These are phyloP conservation scores for Caenorhabditis sp. DNA, from an alignment of 2,888 invertebrate species.

Conservation along the genomic window DNA sequence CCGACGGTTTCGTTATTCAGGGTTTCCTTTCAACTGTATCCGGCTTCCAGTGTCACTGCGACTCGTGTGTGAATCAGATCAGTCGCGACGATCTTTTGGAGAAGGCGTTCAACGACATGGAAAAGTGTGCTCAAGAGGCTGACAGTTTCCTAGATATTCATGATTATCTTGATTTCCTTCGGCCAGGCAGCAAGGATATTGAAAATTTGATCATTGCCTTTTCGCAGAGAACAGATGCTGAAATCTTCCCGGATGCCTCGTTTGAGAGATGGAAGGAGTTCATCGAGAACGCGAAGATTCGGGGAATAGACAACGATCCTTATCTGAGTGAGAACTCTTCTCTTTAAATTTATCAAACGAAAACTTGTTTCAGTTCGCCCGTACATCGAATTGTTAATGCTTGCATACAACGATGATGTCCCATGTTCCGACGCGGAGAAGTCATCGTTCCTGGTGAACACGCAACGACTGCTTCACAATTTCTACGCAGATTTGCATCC, in stretches of 20 bases:
- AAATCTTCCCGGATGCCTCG: slow-evolving; percentile 8
- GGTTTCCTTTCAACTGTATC: slow-evolving; percentile 42
- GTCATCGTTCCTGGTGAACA: slow-evolving; percentile 1
- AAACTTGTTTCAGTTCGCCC: slow-evolving; percentile 59
- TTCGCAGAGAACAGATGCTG: background rate
- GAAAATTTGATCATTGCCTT: slow-evolving; percentile 38
- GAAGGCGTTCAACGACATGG: slow-evolving; percentile 12
- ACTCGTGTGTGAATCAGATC: slow-evolving; percentile 12
- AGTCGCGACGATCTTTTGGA: slow-evolving; percentile 8
- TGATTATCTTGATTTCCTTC: slow-evolving; percentile 7
- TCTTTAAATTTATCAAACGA: background rate
- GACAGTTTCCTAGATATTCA: background rate
- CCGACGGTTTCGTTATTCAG: slow-evolving; percentile 9
- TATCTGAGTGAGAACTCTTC: slow-evolving; percentile 28
- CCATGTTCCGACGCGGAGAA: slow-evolving; percentile 21
- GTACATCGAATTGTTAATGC: slow-evolving; percentile 28
- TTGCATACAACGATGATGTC: slow-evolving; percentile 14
- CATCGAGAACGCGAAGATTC: slow-evolving; percentile 29
- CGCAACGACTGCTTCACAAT: slow-evolving; percentile 22
- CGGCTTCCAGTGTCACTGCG: slow-evolving; percentile 49
- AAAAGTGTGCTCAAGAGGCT: background rate
- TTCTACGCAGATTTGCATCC: slow-evolving; percentile 53
- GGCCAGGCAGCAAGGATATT: slow-evolving; percentile 29
- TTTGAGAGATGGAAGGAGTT: slow-evolving; percentile 39
- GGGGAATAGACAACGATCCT: slow-evolving; percentile 35